A percentile compares a stretch with the other conserved stretches of the same genome.
phyloP scores from a whole-genome alignment of 1,140 invertebrate species.

The Augochlora pura region DNA sequence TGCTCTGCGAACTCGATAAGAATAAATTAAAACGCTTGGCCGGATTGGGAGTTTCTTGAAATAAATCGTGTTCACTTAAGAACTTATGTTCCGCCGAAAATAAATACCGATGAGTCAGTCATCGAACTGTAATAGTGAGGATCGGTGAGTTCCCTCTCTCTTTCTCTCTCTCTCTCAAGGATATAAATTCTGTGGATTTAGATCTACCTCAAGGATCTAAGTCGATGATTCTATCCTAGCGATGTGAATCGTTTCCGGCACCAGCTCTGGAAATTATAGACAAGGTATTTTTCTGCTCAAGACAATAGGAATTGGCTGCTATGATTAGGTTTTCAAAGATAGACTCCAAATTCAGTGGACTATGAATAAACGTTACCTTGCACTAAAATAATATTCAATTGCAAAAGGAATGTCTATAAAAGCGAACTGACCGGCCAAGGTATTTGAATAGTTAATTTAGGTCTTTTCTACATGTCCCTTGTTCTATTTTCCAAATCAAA shows the following conservation, averaged over 20 bases:
- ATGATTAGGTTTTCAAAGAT: too few relatives aligned
- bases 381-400: too few relatives aligned
- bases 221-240: neutral
- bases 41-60: neutral
- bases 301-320: too few relatives aligned
- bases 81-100: neutral
- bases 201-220: too few relatives aligned
- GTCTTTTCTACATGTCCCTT: too few relatives aligned
- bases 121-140: neutral
- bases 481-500: too few relatives aligned
- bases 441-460: too few relatives aligned
- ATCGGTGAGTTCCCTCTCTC: neutral
- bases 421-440: too few relatives aligned
- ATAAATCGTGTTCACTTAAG: neutral
- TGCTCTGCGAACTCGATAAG: neutral
- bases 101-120: conserved; percentile 8
- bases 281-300: neutral
- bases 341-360: too few relatives aligned
- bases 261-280: neutral
- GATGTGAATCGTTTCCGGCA: neutral
- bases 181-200: neutral
- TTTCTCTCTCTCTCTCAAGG: neutral
- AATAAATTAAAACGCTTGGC: neutral
- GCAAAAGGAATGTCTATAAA: too few relatives aligned
- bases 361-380: too few relatives aligned